phyloP scores from a whole-genome alignment of 2,888 invertebrate species.

The Vannuccia rotundouncinata region DNA sequence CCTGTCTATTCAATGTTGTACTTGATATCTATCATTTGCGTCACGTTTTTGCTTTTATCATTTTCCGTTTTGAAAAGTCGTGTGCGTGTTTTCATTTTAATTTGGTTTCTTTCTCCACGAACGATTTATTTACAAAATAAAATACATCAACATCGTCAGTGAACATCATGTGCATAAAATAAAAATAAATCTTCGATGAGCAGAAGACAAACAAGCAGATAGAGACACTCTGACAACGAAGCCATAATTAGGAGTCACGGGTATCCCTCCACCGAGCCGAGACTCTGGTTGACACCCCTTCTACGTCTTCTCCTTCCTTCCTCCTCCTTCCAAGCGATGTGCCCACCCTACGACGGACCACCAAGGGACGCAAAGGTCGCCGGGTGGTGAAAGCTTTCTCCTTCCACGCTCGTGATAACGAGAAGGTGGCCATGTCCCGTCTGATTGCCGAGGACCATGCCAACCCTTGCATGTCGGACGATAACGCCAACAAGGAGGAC shows the following conservation, averaged over 20 bases:
- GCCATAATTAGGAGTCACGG: not conserved
- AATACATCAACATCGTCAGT: no score
- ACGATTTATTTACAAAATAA: not conserved
- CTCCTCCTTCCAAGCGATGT: not conserved
- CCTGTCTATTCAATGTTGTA: no score
- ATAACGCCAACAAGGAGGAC: not conserved
- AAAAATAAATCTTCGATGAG: not conserved
- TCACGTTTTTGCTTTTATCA: no score
- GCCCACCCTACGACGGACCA: not conserved
- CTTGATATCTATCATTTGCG: no score
- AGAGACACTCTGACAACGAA: not conserved
- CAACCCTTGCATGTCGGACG: not conserved
- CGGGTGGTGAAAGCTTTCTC: constrained; percentile 35
- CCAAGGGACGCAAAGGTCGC: not conserved
- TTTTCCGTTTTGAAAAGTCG: no score
- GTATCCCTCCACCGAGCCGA: not conserved
- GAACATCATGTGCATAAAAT: not conserved
- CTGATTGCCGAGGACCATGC: not conserved
- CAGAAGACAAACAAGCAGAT: not conserved
- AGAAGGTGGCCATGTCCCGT: constrained; percentile 12
- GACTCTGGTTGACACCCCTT: not conserved
- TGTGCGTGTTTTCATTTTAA: not conserved
- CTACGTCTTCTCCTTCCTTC: not conserved
- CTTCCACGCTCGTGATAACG: constrained; percentile 33
- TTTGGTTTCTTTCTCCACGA: constrained; percentile 24